Evolutionary conservation across 37 sponge, comb jelly and placozoan genomes (phyloP).

Genomic region (Crambe crambe): DNA sequence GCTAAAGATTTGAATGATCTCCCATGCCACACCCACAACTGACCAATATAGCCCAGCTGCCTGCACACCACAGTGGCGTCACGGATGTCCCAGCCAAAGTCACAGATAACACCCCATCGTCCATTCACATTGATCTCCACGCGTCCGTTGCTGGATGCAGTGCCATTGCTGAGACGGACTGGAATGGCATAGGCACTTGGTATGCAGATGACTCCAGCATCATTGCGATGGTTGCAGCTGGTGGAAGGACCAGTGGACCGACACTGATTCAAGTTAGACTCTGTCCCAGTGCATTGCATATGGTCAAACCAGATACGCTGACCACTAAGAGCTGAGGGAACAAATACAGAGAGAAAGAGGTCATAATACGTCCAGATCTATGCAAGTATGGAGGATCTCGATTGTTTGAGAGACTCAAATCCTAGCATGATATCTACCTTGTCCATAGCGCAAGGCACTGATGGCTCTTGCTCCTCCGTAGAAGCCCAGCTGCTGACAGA

Average conservation of each 20-base stretch:
- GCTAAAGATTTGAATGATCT: too few relatives aligned
- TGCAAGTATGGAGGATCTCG: too few relatives aligned
- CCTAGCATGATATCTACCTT: conserved; percentile 24
- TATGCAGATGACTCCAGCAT: conserved; percentile 58
- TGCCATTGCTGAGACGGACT: conserved; percentile 48
- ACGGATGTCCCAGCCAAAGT: conserved; percentile 5
- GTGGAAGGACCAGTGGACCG: conserved; percentile 8
- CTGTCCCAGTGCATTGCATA: conserved; percentile 33
- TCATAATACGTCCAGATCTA: too few relatives aligned
- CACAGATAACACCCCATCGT: conserved; percentile 53
- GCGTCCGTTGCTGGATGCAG: conserved; percentile 19
- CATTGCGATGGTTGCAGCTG: conserved; percentile 37
- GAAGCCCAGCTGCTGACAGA: conserved; percentile 66
- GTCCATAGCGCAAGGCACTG: conserved; percentile 29
- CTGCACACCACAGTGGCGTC: conserved; percentile 53
- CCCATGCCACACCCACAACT: neutral
- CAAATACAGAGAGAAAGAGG: conserved; percentile 4
- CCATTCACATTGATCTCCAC: conserved; percentile 29
- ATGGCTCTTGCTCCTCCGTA: conserved; percentile 10
- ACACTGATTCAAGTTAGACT: conserved; percentile 33
- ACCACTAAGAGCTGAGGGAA: neutral
- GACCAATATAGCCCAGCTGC: conserved; percentile 49
- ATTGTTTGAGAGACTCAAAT: too few relatives aligned
- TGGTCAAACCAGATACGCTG: conserved; percentile 54
- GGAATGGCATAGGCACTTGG: conserved; percentile 17